Evolutionary conservation across 1,140 invertebrate species (phyloP), one percentile per base, ranked within the genome.

Genomic region (Plectrocnemia conspersa): DNA sequence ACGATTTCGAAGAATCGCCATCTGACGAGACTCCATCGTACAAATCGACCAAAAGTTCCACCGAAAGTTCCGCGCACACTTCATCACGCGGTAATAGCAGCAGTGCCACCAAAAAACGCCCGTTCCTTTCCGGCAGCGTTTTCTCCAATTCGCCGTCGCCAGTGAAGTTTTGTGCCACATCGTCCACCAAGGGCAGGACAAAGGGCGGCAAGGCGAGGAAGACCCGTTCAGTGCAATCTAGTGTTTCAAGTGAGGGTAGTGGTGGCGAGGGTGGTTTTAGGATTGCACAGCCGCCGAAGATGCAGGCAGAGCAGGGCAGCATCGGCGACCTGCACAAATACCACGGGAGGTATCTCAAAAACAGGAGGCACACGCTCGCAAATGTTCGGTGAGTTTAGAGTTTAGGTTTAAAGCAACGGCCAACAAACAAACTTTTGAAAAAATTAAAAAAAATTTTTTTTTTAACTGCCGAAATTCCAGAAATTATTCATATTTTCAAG

Each of bases 281-380:
- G 65, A 59, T 67, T 52, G 61, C 66, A 53, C 64, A 72, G 64
- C 68, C 66, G 56, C 77, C 76, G 52, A 89, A 79, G 70, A 91
- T 91, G 88, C 89, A 91, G 77, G 89, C 87, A 47, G 89, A 91
- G 72, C 87, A 89, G 67, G 89, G 89, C 32, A 87, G 86, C 70
- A 89, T 91, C 66, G 87, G 87, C 36, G 88, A 90, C 66, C 78
- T 91, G 50, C 84, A 89, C 64, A 88, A 87, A 63, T 91, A 91
- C 68, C 89, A 91, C 66, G 89, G 87, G 64, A 72, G 84, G 61
- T 87, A 86, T 70, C 79, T 90, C 48, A 82, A 88, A 68, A 90
- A 86, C 64, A 78, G 89, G 19, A 78, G 89, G 32, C 89, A 91
- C 68, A 91, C 89, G 3, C 75, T 91, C 61, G 89, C 89, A 48